Evolutionary conservation across 2,888 invertebrate genomes (phyloP).

Genomic region (Agriopis marginaria): DNA sequence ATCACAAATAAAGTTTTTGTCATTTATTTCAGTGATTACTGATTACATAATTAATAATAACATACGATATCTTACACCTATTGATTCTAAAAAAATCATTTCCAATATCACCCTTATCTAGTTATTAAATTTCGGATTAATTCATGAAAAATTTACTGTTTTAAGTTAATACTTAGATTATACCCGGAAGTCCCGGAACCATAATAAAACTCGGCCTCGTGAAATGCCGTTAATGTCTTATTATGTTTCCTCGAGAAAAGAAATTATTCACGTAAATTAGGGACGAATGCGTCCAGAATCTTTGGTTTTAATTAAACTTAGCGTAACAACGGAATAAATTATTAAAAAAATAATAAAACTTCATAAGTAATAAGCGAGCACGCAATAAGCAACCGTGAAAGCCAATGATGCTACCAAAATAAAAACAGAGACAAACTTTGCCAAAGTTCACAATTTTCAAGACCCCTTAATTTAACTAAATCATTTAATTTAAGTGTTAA

Average conservation of each 20-base stretch:
- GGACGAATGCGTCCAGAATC: slow-evolving; percentile 38
- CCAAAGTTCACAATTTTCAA: slow-evolving; percentile 54
- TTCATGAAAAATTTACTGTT: slow-evolving; percentile 80
- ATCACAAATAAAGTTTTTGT: slow-evolving; percentile 70
- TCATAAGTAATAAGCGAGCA: slow-evolving; percentile 41
- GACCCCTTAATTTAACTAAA: slow-evolving; percentile 61
- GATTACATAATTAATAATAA: slow-evolving; percentile 84
- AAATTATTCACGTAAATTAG: slow-evolving; percentile 38
- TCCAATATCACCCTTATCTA: slow-evolving; percentile 85
- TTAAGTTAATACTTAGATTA: slow-evolving; percentile 64
- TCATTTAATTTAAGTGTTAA: slow-evolving; percentile 74
- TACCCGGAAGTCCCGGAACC: slow-evolving; percentile 42
- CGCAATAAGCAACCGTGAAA: slow-evolving; percentile 49
- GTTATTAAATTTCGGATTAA: slow-evolving; percentile 81
- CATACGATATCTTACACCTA: slow-evolving; percentile 84
- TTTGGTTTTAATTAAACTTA: slow-evolving; percentile 57
- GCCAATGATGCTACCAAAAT: slow-evolving; percentile 40
- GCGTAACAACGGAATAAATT: slow-evolving; percentile 60
- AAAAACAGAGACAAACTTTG: slow-evolving; percentile 60
- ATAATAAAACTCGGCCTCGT: slow-evolving; percentile 46
- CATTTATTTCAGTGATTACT: slow-evolving; percentile 86
- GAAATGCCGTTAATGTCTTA: slow-evolving; percentile 32
- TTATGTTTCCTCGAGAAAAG: slow-evolving; percentile 29
- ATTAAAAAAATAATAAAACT: slow-evolving; percentile 56
- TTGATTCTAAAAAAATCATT: slow-evolving; percentile 86